Evolutionary conservation across 1,140 invertebrate genomes (phyloP).

Genomic region (Acyrthosiphon pisum): DNA sequence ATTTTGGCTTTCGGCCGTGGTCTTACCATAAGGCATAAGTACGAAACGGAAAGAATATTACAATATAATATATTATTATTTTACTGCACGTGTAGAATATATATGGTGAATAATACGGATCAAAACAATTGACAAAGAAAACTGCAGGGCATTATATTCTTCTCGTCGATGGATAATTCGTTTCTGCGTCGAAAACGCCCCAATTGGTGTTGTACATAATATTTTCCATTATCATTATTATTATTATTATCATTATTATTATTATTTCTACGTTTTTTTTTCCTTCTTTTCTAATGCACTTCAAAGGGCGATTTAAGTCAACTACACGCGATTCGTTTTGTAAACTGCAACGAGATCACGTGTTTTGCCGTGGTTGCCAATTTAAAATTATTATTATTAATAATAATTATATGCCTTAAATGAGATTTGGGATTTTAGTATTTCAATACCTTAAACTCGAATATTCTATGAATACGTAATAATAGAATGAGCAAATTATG

Average conservation of each 20-base stretch:
- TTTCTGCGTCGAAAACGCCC: not conserved
- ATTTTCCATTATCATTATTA: not conserved
- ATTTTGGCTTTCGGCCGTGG: not conserved
- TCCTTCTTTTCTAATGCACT: not conserved
- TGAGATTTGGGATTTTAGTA: not conserved
- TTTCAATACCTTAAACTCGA: not conserved
- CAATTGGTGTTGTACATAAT: constrained; percentile 1
- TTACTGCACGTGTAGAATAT: not conserved
- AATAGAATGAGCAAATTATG: not conserved
- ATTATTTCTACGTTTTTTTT: not conserved
- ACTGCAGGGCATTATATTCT: not conserved
- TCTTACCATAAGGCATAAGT: not conserved
- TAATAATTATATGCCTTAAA: not conserved
- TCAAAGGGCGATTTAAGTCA: not conserved
- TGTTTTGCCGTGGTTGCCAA: not conserved
- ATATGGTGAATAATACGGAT: not conserved
- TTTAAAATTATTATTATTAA: not conserved
- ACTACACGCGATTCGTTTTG: constrained; percentile 4
- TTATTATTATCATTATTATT: not conserved
- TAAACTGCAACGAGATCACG: not conserved
- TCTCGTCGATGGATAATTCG: not conserved
- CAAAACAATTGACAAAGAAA: constrained; percentile 34
- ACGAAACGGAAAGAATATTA: not conserved
- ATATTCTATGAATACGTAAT: not conserved
- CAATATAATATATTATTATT: not conserved